Evolutionary conservation across 37 sponge, comb jelly and placozoan species (phyloP).

Genomic region (Aphrocallistes beatrix): DNA sequence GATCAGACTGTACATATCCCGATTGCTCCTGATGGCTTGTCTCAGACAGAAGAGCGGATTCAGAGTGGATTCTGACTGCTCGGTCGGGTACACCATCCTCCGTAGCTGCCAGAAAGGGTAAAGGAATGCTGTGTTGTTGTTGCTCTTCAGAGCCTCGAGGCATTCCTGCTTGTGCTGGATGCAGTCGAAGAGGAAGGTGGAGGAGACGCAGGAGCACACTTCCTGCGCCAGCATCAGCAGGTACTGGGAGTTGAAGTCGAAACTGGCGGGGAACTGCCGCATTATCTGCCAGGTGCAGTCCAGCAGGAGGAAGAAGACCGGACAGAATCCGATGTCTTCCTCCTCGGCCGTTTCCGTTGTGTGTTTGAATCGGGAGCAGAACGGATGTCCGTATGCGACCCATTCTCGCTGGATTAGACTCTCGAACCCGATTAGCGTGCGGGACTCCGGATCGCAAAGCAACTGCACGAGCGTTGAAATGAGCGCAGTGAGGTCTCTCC

Average conservation of each 20-base stretch:
- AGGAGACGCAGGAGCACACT: constrained; percentile 45
- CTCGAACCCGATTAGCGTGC: constrained; percentile 77
- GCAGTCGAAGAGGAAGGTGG: constrained; percentile 82
- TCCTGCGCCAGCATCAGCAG: constrained; percentile 53
- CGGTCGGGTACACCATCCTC: background rate
- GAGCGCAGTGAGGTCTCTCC: constrained; percentile 69
- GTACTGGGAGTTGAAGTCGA: constrained; percentile 76
- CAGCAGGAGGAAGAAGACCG: constrained; percentile 84
- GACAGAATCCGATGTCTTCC: constrained; percentile 37
- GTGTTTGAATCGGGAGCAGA: constrained; percentile 37
- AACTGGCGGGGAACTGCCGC: constrained; percentile 72
- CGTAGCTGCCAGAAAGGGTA: constrained; percentile 9
- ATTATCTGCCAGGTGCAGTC: constrained; percentile 91
- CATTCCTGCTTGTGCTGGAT: constrained; percentile 2
- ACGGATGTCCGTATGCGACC: constrained; percentile 84
- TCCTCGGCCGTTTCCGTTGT: background rate
- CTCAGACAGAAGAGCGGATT: background rate
- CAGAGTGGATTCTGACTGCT: background rate
- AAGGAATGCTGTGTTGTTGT: background rate
- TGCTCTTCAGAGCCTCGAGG: background rate
- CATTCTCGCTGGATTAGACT: constrained; percentile 86
- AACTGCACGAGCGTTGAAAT: constrained; percentile 71
- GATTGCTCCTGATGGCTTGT: background rate
- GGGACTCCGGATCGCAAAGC: constrained; percentile 63
- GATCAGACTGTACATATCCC: background rate